A percentile compares a stretch with the other conserved stretches of the same genome.
Evolutionary conservation across 2,797 vertebrate genomes (phyloP).

Genomic region (Eulemur coronatus): DNA sequence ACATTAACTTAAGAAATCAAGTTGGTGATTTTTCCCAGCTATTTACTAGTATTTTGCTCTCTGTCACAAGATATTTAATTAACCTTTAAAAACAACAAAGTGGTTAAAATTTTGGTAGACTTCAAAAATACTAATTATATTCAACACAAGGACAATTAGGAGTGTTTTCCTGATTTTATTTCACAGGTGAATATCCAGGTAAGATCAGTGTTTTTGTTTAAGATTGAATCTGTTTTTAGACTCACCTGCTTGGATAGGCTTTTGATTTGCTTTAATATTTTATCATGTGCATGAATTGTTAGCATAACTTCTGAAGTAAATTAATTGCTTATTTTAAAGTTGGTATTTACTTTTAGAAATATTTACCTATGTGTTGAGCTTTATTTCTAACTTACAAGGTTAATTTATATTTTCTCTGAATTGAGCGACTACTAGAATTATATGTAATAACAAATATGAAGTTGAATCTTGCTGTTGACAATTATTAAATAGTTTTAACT

Average conservation of each 20-base stretch:
- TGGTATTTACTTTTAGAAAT: slow-evolving; percentile 44
- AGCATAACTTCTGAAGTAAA: slow-evolving; percentile 24
- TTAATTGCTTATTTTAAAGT: slow-evolving; percentile 29
- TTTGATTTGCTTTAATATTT: background rate
- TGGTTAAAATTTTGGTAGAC: slow-evolving; percentile 54
- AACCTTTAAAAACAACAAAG: slow-evolving; percentile 30
- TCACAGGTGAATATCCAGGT: slow-evolving; percentile 44
- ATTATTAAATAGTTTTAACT: slow-evolving; percentile 4
- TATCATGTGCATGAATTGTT: slow-evolving; percentile 27
- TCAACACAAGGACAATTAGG: slow-evolving; percentile 59
- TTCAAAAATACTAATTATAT: slow-evolving; percentile 56
- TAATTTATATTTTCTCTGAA: slow-evolving; percentile 36
- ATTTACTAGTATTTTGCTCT: background rate
- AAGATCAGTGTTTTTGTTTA: slow-evolving; percentile 29
- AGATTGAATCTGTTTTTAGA: background rate
- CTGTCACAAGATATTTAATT: background rate
- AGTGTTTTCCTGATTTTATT: slow-evolving; percentile 45
- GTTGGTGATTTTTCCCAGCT: background rate
- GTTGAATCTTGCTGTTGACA: background rate
- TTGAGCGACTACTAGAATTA: slow-evolving; percentile 59
- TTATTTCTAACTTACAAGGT: background rate
- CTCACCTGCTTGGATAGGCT: background rate
- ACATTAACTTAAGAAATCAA: background rate
- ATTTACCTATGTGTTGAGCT: background rate
- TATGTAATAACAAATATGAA: background rate